Percentiles rank a stretch among this genome's conserved stretches.
phyloP scores from a whole-genome alignment of 1,140 invertebrate species.

The Leguminivora glycinivorella region DNA sequence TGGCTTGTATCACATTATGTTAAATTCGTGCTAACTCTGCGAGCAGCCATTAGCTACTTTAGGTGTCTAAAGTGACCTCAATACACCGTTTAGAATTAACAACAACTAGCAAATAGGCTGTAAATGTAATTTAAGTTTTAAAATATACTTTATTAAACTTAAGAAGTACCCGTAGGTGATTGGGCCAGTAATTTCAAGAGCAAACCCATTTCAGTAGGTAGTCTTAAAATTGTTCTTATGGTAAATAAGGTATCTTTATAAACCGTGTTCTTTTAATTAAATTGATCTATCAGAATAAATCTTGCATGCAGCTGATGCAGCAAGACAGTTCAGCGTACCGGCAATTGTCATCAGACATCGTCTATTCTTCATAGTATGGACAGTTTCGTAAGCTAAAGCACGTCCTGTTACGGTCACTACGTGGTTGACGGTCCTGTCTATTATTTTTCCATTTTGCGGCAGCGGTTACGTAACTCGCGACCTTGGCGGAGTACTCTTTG shows the following conservation, averaged over 20 bases:
- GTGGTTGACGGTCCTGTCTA: constrained; percentile 42
- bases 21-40: constrained; percentile 15
- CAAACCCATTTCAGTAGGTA: too few species aligned
- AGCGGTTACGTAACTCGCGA: constrained; percentile 48
- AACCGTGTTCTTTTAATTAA: too few species aligned
- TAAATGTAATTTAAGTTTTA: too few species aligned
- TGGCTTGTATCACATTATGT: constrained; percentile 24
- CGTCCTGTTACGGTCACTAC: constrained; percentile 45
- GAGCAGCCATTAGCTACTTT: constrained; percentile 20
- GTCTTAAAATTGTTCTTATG: too few species aligned
- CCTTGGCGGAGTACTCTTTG: constrained; percentile 52
- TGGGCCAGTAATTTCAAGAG: too few species aligned
- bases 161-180: too few species aligned
- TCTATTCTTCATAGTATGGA: neutral
- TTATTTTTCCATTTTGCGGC: constrained; percentile 55
- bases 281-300: neutral
- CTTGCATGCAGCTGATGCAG: neutral
- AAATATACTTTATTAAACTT: too few species aligned
- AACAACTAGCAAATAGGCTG: neutral
- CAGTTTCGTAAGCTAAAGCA: constrained; percentile 42
- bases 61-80: constrained; percentile 17
- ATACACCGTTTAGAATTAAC: constrained; percentile 1
- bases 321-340: neutral
- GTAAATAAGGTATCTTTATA: too few species aligned
- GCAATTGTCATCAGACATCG: neutral